A percentile compares a stretch with the other conserved stretches of the same genome.
Evolutionary conservation across 2,888 invertebrate genomes (phyloP).

Genomic region (Sepioteuthis lessoniana): DNA sequence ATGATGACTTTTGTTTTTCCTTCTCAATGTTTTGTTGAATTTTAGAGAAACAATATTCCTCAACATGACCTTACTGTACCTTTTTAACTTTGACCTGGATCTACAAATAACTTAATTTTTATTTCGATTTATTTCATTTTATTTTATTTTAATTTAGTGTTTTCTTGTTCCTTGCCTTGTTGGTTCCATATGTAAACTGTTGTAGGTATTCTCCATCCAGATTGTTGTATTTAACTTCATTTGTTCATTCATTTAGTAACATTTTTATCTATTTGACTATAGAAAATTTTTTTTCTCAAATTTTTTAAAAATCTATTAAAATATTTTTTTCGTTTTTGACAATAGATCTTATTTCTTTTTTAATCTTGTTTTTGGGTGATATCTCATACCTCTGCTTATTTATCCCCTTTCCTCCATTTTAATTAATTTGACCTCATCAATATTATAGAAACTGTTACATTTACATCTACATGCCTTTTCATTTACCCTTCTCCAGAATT

Average conservation of each 20-base stretch:
- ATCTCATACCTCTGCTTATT: background rate
- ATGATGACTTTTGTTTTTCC: background rate
- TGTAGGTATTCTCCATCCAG: background rate
- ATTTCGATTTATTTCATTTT: too few species aligned
- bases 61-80: too few species aligned
- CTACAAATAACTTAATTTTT: too few species aligned
- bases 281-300: background rate
- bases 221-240: background rate
- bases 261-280: background rate
- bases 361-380: background rate
- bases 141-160: too few species aligned
- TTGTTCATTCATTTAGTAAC: background rate
- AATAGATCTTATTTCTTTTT: background rate
- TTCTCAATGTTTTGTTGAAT: background rate
- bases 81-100: too few species aligned
- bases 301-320: background rate
- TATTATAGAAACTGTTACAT: background rate
- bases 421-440: too few species aligned
- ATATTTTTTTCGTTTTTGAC: background rate
- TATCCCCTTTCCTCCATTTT: too few species aligned
- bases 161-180: background rate
- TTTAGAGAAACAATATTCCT: too few species aligned
- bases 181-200: background rate
- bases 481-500: too few species aligned
- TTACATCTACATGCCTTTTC: too few species aligned